Evolutionary conservation across 2,797 vertebrate species (phyloP).

Genomic region (Peromyscus eremicus): DNA sequence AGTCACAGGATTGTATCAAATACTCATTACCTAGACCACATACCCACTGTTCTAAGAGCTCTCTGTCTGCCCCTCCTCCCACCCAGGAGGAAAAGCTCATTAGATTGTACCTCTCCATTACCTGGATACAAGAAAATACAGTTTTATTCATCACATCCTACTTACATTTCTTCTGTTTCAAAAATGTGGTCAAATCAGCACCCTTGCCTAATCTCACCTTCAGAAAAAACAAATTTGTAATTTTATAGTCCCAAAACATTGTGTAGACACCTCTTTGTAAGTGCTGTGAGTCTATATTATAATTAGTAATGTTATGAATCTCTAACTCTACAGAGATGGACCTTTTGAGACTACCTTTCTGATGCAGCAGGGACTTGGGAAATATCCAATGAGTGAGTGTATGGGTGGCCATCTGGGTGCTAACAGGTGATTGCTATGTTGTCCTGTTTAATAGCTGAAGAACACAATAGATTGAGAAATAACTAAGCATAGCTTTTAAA

Average conservation of each 20-base stretch:
- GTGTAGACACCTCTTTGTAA: not conserved
- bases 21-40: not conserved
- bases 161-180: not conserved
- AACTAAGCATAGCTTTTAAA: not conserved
- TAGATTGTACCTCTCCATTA: not conserved
- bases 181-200: not conserved
- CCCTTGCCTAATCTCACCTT: not conserved
- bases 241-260: not conserved
- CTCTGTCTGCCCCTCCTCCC: not conserved
- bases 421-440: not conserved
- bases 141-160: not conserved
- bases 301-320: slow-evolving; percentile 8
- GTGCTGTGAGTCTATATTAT: not conserved
- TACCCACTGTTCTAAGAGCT: not conserved
- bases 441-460: not conserved
- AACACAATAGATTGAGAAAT: not conserved
- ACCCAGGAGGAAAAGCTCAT: not conserved
- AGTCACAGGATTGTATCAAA: not conserved
- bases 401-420: not conserved
- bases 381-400: not conserved
- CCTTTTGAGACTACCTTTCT: not conserved
- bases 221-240: not conserved
- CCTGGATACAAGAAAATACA: not conserved
- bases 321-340: not conserved
- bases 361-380: not conserved